phyloP scores from a whole-genome alignment of 1,140 invertebrate genomes.

The Antheraea pernyi region DNA sequence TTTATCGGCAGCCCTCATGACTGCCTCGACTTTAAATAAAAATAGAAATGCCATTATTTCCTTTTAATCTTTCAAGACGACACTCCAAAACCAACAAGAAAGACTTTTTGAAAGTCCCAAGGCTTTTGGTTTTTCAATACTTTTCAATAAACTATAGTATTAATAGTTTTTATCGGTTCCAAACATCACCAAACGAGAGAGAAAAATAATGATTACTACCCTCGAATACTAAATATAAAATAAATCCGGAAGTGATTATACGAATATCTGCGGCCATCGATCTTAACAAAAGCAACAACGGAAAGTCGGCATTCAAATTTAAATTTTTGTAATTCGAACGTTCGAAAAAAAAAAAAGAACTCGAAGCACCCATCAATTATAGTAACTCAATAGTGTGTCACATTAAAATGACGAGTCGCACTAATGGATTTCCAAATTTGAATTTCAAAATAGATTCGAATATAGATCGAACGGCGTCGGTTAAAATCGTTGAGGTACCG shows the following conservation, averaged over 20 bases:
- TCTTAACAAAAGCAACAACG: conserved; percentile 18
- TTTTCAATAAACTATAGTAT: no score
- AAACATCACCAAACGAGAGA: not conserved
- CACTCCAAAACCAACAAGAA: no score
- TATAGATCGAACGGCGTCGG: conserved; percentile 46
- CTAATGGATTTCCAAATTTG: conserved; percentile 76
- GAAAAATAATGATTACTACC: not conserved
- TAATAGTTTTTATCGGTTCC: no score
- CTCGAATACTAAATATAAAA: not conserved
- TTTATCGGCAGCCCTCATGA: no score
- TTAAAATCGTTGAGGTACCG: not conserved
- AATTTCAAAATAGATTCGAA: conserved; percentile 66
- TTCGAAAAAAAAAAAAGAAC: conserved; percentile 54
- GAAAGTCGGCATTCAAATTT: conserved; percentile 34
- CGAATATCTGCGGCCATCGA: conserved; percentile 7
- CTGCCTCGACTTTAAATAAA: no score
- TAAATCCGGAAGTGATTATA: conserved; percentile 14
- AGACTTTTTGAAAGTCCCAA: no score
- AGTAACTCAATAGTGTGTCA: conserved; percentile 77
- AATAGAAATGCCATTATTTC: no score
- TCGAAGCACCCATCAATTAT: conserved; percentile 67
- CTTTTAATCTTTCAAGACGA: no score
- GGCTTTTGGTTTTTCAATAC: no score
- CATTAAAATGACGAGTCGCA: conserved; percentile 75
- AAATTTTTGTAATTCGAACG: conserved; percentile 52